A percentile compares a stretch with the other conserved stretches of the same genome.
These are phyloP conservation scores for Phytoseiulus persimilis DNA, from an alignment of 2,888 invertebrate genomes.

Conservation along the genomic window DNA sequence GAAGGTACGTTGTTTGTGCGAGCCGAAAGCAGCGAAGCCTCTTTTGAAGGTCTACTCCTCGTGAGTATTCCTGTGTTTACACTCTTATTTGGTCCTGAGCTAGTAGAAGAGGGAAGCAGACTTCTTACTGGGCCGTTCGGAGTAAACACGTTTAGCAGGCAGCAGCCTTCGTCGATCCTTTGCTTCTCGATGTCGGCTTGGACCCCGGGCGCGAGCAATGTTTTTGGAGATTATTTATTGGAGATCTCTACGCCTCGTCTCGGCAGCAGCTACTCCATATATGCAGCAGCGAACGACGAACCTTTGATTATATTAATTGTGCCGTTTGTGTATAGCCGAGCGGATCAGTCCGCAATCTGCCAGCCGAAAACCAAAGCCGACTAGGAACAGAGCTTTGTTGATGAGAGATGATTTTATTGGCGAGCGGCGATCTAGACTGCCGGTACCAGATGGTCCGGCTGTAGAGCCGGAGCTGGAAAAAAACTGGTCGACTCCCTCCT, in stretches of 20 bases:
- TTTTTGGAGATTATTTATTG: background rate
- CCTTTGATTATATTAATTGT: constrained; percentile 5
- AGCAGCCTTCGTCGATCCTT: background rate
- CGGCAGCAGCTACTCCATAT: background rate
- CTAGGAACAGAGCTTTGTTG: background rate
- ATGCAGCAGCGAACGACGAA: background rate
- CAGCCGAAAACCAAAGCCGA: background rate
- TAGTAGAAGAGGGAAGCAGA: background rate
- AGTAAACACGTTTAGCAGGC: background rate
- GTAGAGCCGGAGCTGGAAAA: background rate
- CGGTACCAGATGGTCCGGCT: background rate
- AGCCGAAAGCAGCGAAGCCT: background rate
- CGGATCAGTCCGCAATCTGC: background rate
- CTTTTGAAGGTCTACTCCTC: background rate
- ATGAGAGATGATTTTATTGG: background rate
- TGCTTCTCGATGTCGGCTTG: background rate
- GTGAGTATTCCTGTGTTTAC: background rate
- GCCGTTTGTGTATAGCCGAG: background rate
- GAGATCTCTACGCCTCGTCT: background rate
- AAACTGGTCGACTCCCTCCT: background rate
- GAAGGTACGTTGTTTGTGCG: background rate
- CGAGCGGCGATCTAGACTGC: background rate
- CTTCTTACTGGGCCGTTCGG: background rate
- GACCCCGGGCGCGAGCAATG: background rate
- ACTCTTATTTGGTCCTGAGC: background rate